Evolutionary conservation across 53 echinoderm and acorn worm genomes (phyloP).

Genomic region (Luidia sarsii): DNA sequence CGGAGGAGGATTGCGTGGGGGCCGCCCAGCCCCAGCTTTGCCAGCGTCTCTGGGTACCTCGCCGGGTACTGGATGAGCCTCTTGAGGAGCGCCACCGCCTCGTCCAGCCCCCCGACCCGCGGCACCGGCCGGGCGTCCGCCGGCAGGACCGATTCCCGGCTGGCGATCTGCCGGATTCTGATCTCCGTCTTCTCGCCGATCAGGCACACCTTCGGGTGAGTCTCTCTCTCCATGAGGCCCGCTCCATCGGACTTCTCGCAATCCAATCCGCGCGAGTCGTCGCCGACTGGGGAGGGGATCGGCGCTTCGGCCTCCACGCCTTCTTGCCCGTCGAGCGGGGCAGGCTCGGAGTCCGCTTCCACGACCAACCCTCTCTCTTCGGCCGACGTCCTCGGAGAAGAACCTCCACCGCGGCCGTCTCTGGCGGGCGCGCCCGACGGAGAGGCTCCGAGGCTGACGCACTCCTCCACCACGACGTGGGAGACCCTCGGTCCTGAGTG

Average conservation of each 20-base stretch:
- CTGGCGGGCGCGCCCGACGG: neutral
- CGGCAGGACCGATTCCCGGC: slow-evolving; percentile 9
- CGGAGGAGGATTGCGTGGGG: slow-evolving; percentile 62
- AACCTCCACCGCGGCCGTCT: neutral
- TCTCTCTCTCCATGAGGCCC: neutral
- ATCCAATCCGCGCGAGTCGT: neutral
- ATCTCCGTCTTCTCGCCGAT: slow-evolving; percentile 26
- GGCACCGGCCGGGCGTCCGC: neutral
- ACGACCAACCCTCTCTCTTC: too few species aligned
- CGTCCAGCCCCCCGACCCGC: slow-evolving; percentile 53
- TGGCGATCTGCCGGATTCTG: slow-evolving; percentile 4
- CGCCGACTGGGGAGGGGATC: neutral
- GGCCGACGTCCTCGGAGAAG: neutral
- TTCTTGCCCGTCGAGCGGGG: neutral
- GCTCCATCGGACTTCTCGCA: neutral
- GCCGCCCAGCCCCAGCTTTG: slow-evolving; percentile 31
- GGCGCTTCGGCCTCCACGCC: neutral
- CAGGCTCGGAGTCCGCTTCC: neutral
- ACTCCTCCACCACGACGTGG: slow-evolving; percentile 22
- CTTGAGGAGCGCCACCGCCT: slow-evolving; percentile 45
- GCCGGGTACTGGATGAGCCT: slow-evolving; percentile 50
- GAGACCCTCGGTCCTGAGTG: slow-evolving; percentile 41
- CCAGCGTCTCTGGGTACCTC: slow-evolving; percentile 46
- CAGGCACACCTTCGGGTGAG: neutral
- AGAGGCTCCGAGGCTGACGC: neutral